A percentile compares a stretch with the other conserved stretches of the same genome.
Evolutionary conservation across 2,797 vertebrate genomes (phyloP).

Genomic region (Leuciscus waleckii): DNA sequence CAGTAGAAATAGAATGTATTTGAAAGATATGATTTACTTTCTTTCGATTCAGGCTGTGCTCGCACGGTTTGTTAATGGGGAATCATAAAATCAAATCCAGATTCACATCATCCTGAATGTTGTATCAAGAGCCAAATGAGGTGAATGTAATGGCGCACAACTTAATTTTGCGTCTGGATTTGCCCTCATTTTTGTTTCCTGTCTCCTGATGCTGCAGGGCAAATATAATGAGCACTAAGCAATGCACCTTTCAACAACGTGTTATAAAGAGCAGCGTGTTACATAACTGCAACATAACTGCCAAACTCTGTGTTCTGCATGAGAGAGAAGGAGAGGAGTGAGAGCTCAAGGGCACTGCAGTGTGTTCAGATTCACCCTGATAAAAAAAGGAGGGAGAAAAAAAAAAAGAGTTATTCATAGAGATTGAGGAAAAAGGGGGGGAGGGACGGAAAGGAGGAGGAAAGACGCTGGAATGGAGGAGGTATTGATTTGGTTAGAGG

Average conservation of each 20-base stretch:
- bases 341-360: constrained; percentile 44
- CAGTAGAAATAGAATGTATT: neutral
- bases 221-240: constrained; percentile 39
- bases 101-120: neutral
- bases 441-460: neutral
- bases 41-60: neutral
- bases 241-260: constrained; percentile 39
- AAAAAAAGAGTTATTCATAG: constrained; percentile 39
- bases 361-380: constrained; percentile 36
- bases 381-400: neutral
- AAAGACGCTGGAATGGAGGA: constrained; percentile 22
- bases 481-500: constrained; percentile 32
- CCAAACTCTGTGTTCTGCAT: constrained; percentile 9
- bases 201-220: constrained; percentile 18
- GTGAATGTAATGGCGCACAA: neutral
- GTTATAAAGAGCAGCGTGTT: constrained; percentile 42
- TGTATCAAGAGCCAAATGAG: neutral
- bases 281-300: constrained; percentile 50
- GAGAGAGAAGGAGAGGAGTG: constrained; percentile 29
- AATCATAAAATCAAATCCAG: neutral
- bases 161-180: constrained; percentile 5
- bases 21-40: neutral
- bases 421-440: neutral
- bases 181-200: constrained; percentile 13
- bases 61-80: neutral